Base-by-base conservation (phyloP, 2,113 vertebrate genomes). In the Plotosus lineatus region DNA sequence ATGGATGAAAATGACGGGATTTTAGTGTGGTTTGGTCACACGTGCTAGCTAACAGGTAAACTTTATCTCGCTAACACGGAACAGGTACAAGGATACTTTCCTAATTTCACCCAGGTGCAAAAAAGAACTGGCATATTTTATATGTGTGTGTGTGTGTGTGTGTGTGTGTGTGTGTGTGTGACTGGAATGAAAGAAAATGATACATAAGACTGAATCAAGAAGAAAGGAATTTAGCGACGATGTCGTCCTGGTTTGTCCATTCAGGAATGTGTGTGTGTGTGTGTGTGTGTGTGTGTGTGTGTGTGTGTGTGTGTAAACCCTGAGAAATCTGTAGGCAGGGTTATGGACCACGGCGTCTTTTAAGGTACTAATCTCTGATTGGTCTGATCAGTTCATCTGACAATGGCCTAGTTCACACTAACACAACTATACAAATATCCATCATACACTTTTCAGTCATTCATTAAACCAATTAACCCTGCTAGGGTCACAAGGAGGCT, bases 261-360 rank as follows among this genome's bases (percentile, higher is more conserved):
- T 6, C 42, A 78, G 23, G 58, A 75, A 65, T 80, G 55, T 83
- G 60, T 73, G 42, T 58, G 15, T 73, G 48, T 77, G 79, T 76
- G 53, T 82, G 84, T 80, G 36, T 79, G 71, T 77, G 78, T 81
- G 65, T 61, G 68, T 46, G 66, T 74, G 66, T 69, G 75, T 81
- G 73, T 83, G 82, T 84, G 58, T 86, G 40, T 84, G 75, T 82
- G 68, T 83, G 51, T 85, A 75, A 77, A 91, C 89, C 91, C 90
- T 92, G 92, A 93, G 92, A 89, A 88, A 87, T 88, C 84, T 85
- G 84, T 83, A 86, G 85, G 89, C 87, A 87, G 87, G 85, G 77
- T 87, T 85, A 75, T 91, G 76, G 80, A 85, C 86, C 84, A 85
- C 89, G 86, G 88, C 86, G 78, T 73, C 81, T 84, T 80, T 85